Evolutionary conservation across 1,140 invertebrate species (phyloP), one percentile per base, ranked within the genome.

Genomic region (Euglossa dilemma): DNA sequence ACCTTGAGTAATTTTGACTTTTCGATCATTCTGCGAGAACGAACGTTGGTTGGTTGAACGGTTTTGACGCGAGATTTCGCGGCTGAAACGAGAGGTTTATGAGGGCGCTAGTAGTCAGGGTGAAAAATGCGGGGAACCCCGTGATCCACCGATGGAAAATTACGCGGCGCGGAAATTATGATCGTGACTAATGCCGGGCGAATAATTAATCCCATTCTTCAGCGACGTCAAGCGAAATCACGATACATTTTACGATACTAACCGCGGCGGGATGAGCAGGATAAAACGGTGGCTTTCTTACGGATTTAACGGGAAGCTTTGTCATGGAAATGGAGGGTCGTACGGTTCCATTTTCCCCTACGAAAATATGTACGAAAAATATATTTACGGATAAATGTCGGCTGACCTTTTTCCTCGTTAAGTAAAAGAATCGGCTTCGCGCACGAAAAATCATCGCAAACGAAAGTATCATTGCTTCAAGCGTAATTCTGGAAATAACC

Each of bases 171-270:
- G 72, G 70, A 79, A 57, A 85, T 76, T 76, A 85, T 52, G 84
- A 63, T 76, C 28, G 25, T 67, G 64, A 76, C 54, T 77, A 85
- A 74, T 64, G 74, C 67, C 9, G 3, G 20, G 47, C 25, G 69
- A 70, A 61, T 81, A 85, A 85, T 85, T 86, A 85, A 57, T 54
- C n/a, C 45, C n/a, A 43, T 72, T 64, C 47, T 66, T 59, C 57
- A n/a, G 9, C 52, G 20, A 67, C 47, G 73, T 66, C 25, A 16
- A 25, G 47, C 23, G 16, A 64, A 47, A 81, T 76, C 54, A n/a
- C 69, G 43, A 56, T 66, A n/a, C 47, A 45, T 59, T 63, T 86
- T 18, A 52, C 8, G 75, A 66, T 59, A 64, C 69, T 63, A 77
- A 43, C 9, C n/a, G 56, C 50, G 72, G 43, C 8, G 14, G 57